Base-by-base conservation (phyloP, 2,113 vertebrate genomes). In the Periophthalmodon schlosseri region DNA sequence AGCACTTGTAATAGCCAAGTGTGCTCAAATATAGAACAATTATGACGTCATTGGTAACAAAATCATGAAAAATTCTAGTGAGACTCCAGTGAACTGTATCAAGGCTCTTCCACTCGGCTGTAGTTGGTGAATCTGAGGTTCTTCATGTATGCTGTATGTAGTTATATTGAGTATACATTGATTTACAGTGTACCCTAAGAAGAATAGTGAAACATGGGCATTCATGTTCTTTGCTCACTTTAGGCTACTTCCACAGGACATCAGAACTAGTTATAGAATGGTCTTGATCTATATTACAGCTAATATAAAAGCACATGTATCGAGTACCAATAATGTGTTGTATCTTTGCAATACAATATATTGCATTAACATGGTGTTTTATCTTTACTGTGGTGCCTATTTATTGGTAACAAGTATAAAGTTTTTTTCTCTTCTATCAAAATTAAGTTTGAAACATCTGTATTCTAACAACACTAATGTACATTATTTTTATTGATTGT, bases 21-120 rank as follows among this genome's bases (percentile, higher is more conserved):
- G 63, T 20, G 34, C 33, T 65, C 63, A 65, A n/a, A 65, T 65
- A 65, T 44, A 65, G 63, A 10, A 65, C 15, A 39, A 65, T 65
- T n/a, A 65, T n/a, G 63, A 65, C 18, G 63, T 44, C 63, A 21
- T 34, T 44, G 4, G 20, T 44, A 9, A 39, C 34, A 39, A 39
- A 65, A 65, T 39, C 63, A 36, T n/a, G 11, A 65, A 65, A 65
- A 65, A 44, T 44, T 18, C 34, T 34, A 12, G 18, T 21, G 18
- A 20, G 34, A 39, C 34, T 65, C 18, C 10, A n/a, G 34, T 11
- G 20, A 65, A n/a, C 63, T n/a, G 15, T 39, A 36, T 39, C 63
- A 34, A 65, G 18, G 20, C 23, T 14, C 4, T 60, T 60, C 28
- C 5, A 21, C 34, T 44, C 9, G 4, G 9, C 50, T 16, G 49